A percentile compares a stretch with the other conserved stretches of the same genome.
Evolutionary conservation across 2,797 vertebrate genomes (phyloP).

Genomic region (Falco columbarius): DNA sequence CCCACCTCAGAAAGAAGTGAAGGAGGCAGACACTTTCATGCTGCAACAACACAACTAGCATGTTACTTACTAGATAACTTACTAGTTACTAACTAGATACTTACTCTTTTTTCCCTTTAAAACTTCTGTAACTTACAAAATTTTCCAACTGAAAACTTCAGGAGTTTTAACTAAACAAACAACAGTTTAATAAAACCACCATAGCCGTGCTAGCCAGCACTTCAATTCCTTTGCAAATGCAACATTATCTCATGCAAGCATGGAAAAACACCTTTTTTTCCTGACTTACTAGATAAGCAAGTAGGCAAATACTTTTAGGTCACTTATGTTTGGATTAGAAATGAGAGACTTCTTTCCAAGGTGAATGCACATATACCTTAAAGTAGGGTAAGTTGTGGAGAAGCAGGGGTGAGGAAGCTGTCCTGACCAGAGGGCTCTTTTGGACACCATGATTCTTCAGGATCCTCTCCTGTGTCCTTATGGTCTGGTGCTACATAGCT

Average conservation of each 20-base stretch:
- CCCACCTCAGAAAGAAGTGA: background rate
- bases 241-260: background rate
- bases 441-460: fast-evolving
- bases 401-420: background rate
- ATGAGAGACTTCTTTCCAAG: background rate
- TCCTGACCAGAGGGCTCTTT: background rate
- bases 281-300: background rate
- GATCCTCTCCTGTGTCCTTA: background rate
- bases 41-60: background rate
- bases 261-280: background rate
- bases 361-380: fast-evolving
- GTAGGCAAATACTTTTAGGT: background rate
- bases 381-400: background rate
- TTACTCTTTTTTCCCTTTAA: background rate
- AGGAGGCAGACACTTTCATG: background rate
- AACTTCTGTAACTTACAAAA: background rate
- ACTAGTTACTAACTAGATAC: background rate
- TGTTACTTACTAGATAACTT: no score
- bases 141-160: background rate
- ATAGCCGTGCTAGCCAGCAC: background rate
- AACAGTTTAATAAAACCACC: background rate
- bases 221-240: background rate
- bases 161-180: background rate
- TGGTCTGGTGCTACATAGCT: background rate
- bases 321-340: background rate